These are phyloP conservation scores for Psilopsiagon aymara DNA, from an alignment of 2,113 vertebrate species.

Conservation along the genomic window DNA sequence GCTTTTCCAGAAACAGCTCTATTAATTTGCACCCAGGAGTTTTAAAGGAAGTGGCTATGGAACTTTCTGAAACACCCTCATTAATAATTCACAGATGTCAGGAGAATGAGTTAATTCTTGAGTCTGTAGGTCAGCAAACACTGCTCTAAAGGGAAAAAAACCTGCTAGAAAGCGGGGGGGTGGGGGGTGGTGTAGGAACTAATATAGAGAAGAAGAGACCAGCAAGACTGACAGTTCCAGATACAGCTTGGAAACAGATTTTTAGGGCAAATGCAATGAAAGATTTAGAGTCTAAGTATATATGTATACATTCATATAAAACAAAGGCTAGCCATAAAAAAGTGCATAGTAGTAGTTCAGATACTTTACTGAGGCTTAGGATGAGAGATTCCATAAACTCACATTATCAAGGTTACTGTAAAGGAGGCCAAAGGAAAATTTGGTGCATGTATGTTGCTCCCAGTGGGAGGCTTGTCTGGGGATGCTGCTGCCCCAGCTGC, in stretches of 20 bases:
- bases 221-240: not conserved
- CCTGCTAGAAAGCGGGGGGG: no score
- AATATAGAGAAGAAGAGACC: not conserved
- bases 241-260: conserved; percentile 13
- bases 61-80: conserved; percentile 54
- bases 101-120: conserved; percentile 58
- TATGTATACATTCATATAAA: not conserved
- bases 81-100: conserved; percentile 60
- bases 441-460: not conserved
- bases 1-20: conserved; percentile 44
- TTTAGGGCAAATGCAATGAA: conserved; percentile 5
- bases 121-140: conserved; percentile 63
- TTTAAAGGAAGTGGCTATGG: conserved; percentile 57
- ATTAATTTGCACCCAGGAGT: conserved; percentile 66
- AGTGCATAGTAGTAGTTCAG: not conserved
- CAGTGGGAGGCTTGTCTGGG: not conserved
- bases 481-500: no score
- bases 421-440: not conserved
- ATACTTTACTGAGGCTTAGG: not conserved
- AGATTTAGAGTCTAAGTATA: not conserved
- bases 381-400: not conserved
- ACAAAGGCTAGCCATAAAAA: not conserved
- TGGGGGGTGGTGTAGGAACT: no score
- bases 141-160: not conserved
- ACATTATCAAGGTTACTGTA: not conserved